Percentiles rank a stretch among this genome's conserved stretches.
These are phyloP conservation scores for Zingel zingel DNA, from an alignment of 2,113 vertebrate species.

Conservation along the genomic window DNA sequence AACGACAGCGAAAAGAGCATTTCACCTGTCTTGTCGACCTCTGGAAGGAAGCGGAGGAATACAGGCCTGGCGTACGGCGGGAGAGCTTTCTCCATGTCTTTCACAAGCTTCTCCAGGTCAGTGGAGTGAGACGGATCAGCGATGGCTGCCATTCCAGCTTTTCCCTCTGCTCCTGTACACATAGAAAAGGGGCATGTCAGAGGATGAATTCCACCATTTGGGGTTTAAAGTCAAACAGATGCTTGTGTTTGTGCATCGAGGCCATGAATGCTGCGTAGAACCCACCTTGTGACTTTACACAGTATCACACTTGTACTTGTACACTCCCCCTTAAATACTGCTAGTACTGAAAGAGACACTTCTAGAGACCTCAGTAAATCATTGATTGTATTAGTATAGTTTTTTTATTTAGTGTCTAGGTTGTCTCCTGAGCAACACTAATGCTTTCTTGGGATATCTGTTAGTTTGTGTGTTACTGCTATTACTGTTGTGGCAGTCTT, in stretches of 20 bases:
- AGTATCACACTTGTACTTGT: neutral
- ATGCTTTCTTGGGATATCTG: neutral
- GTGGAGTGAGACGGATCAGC: conserved; percentile 84
- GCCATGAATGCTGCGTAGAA: neutral
- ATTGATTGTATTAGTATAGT: neutral
- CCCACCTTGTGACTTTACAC: neutral
- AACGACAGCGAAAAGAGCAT: neutral
- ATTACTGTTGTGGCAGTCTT: neutral
- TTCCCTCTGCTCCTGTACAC: conserved; percentile 92
- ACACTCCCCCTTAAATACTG: neutral
- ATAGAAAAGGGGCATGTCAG: neutral
- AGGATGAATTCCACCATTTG: neutral
- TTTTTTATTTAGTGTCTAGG: neutral
- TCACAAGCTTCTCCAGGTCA: conserved; percentile 88
- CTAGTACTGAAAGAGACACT: neutral
- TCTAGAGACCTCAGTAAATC: neutral
- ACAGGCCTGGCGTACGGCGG: conserved; percentile 91
- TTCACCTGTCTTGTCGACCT: conserved; percentile 95
- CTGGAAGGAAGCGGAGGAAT: conserved; percentile 91
- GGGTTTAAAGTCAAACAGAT: conserved; percentile 8
- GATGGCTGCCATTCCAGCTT: conserved; percentile 97
- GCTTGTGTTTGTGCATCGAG: neutral
- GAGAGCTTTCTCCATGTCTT: conserved; percentile 90
- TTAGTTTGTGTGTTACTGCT: neutral
- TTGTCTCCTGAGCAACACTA: neutral